These are phyloP conservation scores for Eidolon helvum DNA, from an alignment of 2,113 vertebrate species.

Conservation along the genomic window DNA sequence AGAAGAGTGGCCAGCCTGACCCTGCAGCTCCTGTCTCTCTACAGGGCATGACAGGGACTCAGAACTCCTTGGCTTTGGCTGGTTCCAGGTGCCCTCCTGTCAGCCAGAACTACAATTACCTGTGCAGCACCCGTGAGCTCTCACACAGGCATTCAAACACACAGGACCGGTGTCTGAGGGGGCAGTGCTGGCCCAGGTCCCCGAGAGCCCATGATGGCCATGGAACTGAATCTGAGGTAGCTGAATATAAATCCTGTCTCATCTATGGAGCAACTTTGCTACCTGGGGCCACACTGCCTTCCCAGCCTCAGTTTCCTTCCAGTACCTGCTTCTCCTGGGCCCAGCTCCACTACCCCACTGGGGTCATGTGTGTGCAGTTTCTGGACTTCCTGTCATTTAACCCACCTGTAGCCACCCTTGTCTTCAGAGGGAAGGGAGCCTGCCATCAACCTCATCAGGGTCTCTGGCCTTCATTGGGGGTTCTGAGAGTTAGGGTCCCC, in stretches of 20 bases:
- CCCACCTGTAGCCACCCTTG: neutral
- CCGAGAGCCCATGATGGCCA: fast-evolving
- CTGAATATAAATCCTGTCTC: neutral
- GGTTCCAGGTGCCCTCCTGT: neutral
- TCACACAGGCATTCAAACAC: neutral
- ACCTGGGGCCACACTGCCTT: fast-evolving
- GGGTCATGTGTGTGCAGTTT: neutral
- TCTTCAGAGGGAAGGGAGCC: neutral
- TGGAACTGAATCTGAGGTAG: neutral
- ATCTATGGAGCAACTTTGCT: fast-evolving
- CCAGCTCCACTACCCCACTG: neutral
- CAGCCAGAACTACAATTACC: neutral
- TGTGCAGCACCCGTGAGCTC: neutral
- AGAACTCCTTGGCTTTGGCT: neutral
- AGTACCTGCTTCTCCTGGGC: neutral
- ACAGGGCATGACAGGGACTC: neutral
- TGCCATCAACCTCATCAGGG: neutral
- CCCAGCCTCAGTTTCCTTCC: neutral
- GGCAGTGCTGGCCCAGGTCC: too few species aligned
- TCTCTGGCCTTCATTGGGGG: neutral
- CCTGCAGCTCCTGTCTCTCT: neutral
- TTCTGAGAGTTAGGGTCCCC: neutral
- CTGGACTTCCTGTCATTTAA: neutral
- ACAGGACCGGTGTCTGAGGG: neutral
- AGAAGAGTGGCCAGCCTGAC: neutral